Base-by-base conservation (phyloP, 53 echinoderm and acorn worm species). In the Glandiceps talaboti region DNA sequence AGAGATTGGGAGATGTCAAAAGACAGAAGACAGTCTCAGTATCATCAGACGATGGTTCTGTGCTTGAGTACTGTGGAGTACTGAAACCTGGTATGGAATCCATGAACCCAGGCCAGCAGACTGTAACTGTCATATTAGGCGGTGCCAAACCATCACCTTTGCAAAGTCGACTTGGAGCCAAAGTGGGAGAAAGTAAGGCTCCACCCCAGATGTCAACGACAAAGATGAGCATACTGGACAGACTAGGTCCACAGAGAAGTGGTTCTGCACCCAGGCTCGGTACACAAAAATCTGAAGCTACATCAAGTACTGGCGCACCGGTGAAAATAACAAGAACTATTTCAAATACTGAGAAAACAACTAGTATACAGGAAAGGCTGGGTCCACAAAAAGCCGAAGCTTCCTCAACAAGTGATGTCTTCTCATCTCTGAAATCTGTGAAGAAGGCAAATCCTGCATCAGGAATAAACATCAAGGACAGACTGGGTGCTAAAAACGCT, bases 1-100 rank as follows among this genome's bases (percentile, higher is more conserved):
- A 20, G 31, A 78, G 79, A 32, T 32, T 78, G 26, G 79, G 79
- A 31, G 79, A 32, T 31, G 31, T 27, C 27, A 78, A 78, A 31
- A 30, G 28, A 26, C 32, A 32, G 26, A 31, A 32, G 0, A 32
- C 79, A 30, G 27, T 78, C 31, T 78, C 79, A 6, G 31, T 32
- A 25, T 32, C 79, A 27, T 78, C 79, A 27, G 79, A 78, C 31
- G 64, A 45, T 20, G 64, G 64, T 20, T 78, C 79, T 14, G 27
- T 78, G 31, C 31, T 31, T 30, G 79, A 78, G 32, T 78, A 78
- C 26, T 30, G 6, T 1, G 79, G 79, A 0, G 79, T 78, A 0
- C 32, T 78, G 6, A 78, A 32, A 31, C 25, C 79, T 45, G 64
- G 64, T 20, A 20, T 20, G 6, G 6, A 6, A 45, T 20, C 64